Conservation (phyloP, 2,797 vertebrate genomes). For the Acrocephalus scirpaceus region DNA sequence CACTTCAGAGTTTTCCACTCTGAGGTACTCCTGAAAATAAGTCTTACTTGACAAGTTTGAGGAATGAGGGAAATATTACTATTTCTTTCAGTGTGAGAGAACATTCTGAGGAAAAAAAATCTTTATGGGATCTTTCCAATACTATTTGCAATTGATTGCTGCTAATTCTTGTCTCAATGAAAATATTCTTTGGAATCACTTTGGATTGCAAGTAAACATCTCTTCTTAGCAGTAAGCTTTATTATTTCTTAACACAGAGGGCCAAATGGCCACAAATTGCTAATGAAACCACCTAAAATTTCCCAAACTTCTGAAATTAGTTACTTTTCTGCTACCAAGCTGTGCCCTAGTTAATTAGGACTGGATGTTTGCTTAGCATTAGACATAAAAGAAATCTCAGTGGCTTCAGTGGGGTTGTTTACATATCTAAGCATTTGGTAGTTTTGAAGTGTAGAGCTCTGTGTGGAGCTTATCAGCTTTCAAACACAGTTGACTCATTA, state of each 20-base stretch:
- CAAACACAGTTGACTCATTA: background rate
- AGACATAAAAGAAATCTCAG: background rate
- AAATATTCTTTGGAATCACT: background rate
- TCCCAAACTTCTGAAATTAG: background rate
- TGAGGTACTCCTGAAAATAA: constrained; percentile 3
- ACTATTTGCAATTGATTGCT: background rate
- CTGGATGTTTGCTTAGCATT: background rate
- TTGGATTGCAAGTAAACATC: background rate
- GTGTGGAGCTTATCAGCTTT: background rate
- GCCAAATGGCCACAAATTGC: background rate
- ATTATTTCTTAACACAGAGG: background rate
- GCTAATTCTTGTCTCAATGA: background rate
- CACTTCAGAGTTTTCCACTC: background rate
- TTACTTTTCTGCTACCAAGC: background rate
- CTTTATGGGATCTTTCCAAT: background rate
- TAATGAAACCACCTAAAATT: background rate
- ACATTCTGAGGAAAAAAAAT: background rate
- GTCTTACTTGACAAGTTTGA: background rate
- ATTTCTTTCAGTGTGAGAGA: background rate
- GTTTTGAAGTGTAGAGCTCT: background rate
- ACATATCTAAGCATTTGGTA: background rate
- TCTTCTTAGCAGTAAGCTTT: background rate
- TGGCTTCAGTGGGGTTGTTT: background rate
- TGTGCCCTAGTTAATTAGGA: background rate
- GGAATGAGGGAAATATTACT: background rate